Conservation (phyloP, 2,797 vertebrate genomes). For the Hydrolagus colliei region DNA sequence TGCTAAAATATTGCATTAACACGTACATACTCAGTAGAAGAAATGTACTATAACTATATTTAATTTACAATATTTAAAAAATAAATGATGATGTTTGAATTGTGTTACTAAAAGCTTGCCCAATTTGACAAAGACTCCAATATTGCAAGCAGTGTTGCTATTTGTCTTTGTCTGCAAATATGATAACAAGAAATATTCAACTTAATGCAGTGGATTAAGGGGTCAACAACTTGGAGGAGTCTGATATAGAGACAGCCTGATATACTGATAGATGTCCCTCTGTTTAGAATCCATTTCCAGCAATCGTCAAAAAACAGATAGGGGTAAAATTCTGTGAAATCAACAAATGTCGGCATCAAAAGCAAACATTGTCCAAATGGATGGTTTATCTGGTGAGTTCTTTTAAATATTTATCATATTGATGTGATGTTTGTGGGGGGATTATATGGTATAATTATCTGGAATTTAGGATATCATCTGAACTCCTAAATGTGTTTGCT, state of each 20-base stretch:
- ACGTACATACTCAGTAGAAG: no score
- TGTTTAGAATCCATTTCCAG: conserved; percentile 8
- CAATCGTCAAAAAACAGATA: background rate
- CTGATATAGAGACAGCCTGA: background rate
- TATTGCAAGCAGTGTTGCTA: background rate
- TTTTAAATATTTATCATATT: conserved; percentile 4
- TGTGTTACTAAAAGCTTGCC: background rate
- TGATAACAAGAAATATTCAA: background rate
- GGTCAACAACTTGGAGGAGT: conserved; percentile 7
- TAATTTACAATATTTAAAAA: no score
- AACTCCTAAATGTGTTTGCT: background rate
- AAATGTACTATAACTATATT: no score
- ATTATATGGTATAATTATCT: background rate
- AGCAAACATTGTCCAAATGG: background rate
- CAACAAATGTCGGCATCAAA: conserved; percentile 8
- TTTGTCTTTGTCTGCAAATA: background rate
- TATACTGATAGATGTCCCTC: conserved; percentile 14
- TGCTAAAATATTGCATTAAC: no score
- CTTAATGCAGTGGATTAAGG: background rate
- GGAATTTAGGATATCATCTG: background rate
- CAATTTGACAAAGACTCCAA: background rate
- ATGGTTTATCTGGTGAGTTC: background rate
- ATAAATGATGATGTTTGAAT: no score
- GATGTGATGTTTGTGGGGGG: background rate
- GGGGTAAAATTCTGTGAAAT: conserved; percentile 1